Conservation (phyloP, 1,140 invertebrate genomes). For the Drosophila punjabiensis region DNA sequence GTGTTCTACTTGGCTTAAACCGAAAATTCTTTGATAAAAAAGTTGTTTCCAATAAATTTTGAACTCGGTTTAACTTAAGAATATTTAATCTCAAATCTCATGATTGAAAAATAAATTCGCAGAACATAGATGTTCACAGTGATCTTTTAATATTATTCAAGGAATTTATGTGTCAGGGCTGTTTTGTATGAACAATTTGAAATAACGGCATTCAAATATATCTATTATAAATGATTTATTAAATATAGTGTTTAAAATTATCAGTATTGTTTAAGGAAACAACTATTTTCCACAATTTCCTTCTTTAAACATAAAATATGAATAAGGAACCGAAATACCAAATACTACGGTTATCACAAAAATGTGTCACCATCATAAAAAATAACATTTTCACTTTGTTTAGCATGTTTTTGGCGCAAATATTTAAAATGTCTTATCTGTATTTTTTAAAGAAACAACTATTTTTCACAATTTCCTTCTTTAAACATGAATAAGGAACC, state of each 20-base stretch:
- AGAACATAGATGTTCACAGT: not conserved
- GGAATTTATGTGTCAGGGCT: no score
- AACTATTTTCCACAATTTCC: not conserved
- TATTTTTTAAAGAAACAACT: not conserved
- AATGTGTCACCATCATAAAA: constrained; percentile 1
- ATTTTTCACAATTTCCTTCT: not conserved
- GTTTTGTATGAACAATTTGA: not conserved
- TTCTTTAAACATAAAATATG: not conserved
- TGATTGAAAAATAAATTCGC: no score
- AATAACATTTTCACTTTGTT: not conserved
- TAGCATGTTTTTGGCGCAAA: not conserved
- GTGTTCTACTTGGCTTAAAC: not conserved
- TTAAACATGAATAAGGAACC: not conserved
- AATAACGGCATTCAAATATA: not conserved
- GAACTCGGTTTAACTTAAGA: no score
- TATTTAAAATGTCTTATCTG: not conserved
- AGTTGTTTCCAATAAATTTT: not conserved
- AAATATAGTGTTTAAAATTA: not conserved
- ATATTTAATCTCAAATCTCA: not conserved
- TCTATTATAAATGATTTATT: not conserved
- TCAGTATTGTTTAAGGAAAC: not conserved
- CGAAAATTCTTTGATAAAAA: not conserved
- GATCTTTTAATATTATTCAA: no score
- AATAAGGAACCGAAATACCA: not conserved
- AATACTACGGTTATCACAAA: not conserved